Evolutionary conservation across 1,140 invertebrate species (phyloP).

Genomic region (Brachionus sp.): DNA sequence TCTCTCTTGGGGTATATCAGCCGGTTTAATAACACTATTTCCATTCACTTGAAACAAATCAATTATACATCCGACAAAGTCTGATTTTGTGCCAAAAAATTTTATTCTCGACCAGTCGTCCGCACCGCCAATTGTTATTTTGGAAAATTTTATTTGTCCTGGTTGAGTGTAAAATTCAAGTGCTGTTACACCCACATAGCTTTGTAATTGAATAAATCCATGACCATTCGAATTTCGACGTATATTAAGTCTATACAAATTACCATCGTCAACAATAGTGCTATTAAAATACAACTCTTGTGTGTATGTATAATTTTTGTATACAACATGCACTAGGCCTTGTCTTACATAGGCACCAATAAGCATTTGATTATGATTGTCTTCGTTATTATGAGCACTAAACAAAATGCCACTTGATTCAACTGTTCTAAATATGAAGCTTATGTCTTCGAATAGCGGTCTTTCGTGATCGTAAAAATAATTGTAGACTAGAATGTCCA

Average conservation of each 20-base stretch:
- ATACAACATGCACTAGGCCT: conserved; percentile 26
- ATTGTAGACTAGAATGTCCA: conserved; percentile 22
- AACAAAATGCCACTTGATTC: conserved; percentile 26
- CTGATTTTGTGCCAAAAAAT: background rate
- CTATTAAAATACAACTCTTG: conserved; percentile 28
- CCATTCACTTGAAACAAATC: conserved; percentile 43
- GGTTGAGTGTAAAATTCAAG: conserved; percentile 37
- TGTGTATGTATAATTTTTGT: conserved; percentile 6
- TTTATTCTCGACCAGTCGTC: conserved; percentile 29
- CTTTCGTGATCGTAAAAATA: conserved; percentile 39
- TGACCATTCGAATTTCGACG: conserved; percentile 21
- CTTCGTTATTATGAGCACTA: conserved; percentile 26
- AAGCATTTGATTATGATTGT: conserved; percentile 20
- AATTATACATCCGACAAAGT: conserved; percentile 42
- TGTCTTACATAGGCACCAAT: conserved; percentile 24
- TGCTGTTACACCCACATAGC: conserved; percentile 5
- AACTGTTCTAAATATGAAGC: conserved; percentile 30
- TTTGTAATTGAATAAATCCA: conserved; percentile 35
- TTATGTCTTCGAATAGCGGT: conserved; percentile 31
- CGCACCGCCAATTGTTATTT: conserved; percentile 25
- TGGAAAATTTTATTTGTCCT: conserved; percentile 19
- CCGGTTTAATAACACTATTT: conserved; percentile 22
- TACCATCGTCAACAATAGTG: conserved; percentile 6
- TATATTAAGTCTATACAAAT: conserved; percentile 31
- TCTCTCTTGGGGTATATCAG: conserved; percentile 36